These are phyloP conservation scores for Tupiocoris notatus DNA, from an alignment of 2,888 invertebrate genomes.

Conservation along the genomic window DNA sequence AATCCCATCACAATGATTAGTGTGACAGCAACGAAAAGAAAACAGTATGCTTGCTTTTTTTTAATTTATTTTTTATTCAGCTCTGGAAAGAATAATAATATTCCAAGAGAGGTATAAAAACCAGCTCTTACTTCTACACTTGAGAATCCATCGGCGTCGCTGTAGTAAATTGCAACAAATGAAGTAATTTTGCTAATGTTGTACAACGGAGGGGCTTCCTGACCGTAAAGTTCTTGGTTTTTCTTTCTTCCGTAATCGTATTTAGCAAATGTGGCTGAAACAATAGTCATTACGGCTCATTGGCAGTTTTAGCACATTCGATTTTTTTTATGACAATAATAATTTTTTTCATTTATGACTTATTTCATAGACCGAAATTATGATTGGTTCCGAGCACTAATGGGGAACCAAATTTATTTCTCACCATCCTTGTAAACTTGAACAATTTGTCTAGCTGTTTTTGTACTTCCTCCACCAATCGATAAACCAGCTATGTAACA, in stretches of 20 bases:
- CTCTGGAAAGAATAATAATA: no score
- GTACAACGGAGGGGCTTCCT: slow-evolving; percentile 62
- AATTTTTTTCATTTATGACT: neutral
- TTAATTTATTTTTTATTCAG: no score
- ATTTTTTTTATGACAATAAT: no score
- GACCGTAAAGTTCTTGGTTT: slow-evolving; percentile 63
- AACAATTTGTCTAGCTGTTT: slow-evolving; percentile 2
- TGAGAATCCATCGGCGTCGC: slow-evolving; percentile 71
- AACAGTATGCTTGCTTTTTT: no score
- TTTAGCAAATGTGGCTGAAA: slow-evolving; percentile 60
- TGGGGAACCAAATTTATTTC: no score
- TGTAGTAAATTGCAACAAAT: slow-evolving; percentile 66
- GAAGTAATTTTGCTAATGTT: slow-evolving; percentile 62
- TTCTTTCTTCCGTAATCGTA: slow-evolving; percentile 66
- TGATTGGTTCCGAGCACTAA: no score
- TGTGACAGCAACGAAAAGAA: no score
- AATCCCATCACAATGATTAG: no score
- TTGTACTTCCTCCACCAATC: slow-evolving; percentile 4
- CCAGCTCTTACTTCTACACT: slow-evolving; percentile 57
- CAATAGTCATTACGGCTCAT: no score
- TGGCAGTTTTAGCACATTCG: no score
- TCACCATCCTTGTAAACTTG: slow-evolving; percentile 14
- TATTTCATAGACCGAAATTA: neutral
- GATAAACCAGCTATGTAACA: neutral
- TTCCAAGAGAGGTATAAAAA: no score